Base-by-base conservation (phyloP, 2,113 vertebrate species). In the Phaethon lepturus region DNA sequence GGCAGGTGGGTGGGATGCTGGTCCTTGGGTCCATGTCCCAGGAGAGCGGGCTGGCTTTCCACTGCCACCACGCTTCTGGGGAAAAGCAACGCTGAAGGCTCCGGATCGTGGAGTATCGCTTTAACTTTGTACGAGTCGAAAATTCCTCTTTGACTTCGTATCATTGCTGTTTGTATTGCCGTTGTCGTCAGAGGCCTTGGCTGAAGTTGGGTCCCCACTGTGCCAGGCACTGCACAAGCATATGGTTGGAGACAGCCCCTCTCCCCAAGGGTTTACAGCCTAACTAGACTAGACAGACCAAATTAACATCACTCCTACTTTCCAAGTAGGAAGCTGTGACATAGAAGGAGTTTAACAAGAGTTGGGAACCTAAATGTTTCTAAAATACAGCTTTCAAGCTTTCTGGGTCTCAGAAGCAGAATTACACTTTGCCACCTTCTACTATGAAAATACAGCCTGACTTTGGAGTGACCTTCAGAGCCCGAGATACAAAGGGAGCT, bases 391-490 rank as follows among this genome's bases (percentile, higher is more conserved):
- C n/a, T 88, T 89, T 93, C 79, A 80, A 78, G 82, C 55, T 94
- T 89, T 91, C 91, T 84, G 50, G 66, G 68, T 88, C 90, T 93
- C 86, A 92, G 92, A 72, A 91, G 73, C 42, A 86, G 73, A 91
- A 91, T 84, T 93, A 91, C 75, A 90, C 42, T 69, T 44, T 71
- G 7, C 38, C 71, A 92, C 91, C 77, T 93, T 73, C 35, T 42
- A 10, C 66, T 90, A 71, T 45, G 77, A 97, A 95, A 96, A 88
- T 26, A 93, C 33, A 67, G 76, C 17, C 72, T 89, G 84, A 66
- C 63, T 91, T 97, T 90, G 90, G 86, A 91, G 49, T 42, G 88
- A 94, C 79, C 62, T 96, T 96, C 85, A 83, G 93, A 92, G 75
- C 69, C 68, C 3, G 6, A 63, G 84, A 77, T 56, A 93, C 86